Conservation (phyloP, 2,797 vertebrate genomes). For the Gambelia wislizenii region DNA sequence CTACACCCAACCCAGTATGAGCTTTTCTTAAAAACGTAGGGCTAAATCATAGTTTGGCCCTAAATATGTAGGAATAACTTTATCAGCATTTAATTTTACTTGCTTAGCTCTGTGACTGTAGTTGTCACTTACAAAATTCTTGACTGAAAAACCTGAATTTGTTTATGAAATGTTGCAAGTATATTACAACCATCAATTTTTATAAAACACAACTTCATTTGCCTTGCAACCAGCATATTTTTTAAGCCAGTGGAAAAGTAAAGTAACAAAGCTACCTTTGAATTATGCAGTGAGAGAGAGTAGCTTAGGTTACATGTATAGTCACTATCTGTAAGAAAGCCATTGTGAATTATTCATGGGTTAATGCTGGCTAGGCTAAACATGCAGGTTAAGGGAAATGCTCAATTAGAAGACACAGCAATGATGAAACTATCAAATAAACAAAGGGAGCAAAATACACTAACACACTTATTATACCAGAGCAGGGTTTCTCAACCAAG, state of each 20-base stretch:
- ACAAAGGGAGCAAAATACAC: background rate
- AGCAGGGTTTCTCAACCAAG: too few species aligned
- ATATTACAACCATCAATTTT: background rate
- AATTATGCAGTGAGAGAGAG: conserved; percentile 3
- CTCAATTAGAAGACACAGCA: background rate
- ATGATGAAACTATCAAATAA: background rate
- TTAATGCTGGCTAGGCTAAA: background rate
- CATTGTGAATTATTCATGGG: background rate
- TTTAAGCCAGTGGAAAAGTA: conserved; percentile 2
- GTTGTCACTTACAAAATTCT: background rate
- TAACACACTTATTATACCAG: too few species aligned
- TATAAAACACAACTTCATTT: background rate
- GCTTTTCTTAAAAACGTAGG: background rate
- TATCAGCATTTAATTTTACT: background rate
- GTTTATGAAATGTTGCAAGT: background rate
- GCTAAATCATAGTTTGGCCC: background rate
- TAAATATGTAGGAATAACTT: background rate
- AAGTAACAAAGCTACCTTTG: background rate
- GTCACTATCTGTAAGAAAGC: conserved; percentile 21
- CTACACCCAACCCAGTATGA: background rate
- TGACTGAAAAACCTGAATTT: conserved; percentile 1
- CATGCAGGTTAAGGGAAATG: conserved; percentile 16
- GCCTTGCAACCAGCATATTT: background rate
- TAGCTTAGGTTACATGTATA: conserved; percentile 7
- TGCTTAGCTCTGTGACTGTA: background rate